Conservation (phyloP, 2,113 vertebrate species). For the Oreochromis niloticus region DNA sequence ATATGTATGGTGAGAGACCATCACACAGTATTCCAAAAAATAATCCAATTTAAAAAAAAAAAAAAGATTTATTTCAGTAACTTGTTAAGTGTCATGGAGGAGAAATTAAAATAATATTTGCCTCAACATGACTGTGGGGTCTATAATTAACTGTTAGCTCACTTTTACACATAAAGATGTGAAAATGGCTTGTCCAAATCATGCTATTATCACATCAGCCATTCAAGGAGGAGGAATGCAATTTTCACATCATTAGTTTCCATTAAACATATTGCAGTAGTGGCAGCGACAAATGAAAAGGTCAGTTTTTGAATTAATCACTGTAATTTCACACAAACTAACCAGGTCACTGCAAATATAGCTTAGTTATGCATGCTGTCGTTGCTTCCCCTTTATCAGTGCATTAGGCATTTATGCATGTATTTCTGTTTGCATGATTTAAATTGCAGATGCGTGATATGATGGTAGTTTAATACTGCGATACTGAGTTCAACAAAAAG, state of each 20-base stretch:
- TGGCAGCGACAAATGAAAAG: not conserved
- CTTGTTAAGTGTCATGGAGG: not conserved
- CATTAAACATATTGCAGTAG: not conserved
- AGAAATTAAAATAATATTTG: not conserved
- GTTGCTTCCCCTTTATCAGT: not conserved
- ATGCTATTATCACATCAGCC: constrained; percentile 7
- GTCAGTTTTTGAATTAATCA: not conserved
- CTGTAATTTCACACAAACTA: not conserved
- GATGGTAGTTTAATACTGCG: not conserved
- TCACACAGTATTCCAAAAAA: not conserved
- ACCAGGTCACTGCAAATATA: not conserved
- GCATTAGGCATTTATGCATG: not conserved
- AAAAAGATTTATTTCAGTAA: not conserved
- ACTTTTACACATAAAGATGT: constrained; percentile 17
- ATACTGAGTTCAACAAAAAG: not conserved
- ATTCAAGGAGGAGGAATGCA: not conserved
- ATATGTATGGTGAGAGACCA: not conserved
- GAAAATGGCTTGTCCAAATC: constrained; percentile 4
- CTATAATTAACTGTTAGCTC: constrained; percentile 30
- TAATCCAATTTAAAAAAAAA: not conserved
- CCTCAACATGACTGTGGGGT: not conserved
- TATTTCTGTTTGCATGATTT: not conserved
- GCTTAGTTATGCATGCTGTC: not conserved
- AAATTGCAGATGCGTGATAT: not conserved
- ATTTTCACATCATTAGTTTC: constrained; percentile 20